Evolutionary conservation across 1,140 invertebrate genomes (phyloP).

Genomic region (Ericerus pela): DNA sequence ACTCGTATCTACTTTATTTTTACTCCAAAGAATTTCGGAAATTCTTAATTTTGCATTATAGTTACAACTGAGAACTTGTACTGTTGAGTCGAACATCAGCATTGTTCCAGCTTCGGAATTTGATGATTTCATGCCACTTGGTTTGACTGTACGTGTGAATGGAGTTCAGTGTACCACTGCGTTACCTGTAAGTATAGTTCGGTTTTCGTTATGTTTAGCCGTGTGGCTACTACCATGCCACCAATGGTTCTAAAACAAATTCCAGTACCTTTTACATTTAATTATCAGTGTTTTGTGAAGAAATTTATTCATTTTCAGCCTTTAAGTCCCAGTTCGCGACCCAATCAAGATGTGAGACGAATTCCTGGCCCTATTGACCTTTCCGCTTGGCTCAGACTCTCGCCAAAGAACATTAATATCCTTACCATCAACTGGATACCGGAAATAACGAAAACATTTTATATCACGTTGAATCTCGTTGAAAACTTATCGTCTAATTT

Average conservation of each 20-base stretch:
- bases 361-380: conserved; percentile 95
- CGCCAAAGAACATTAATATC: conserved; percentile 69
- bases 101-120: neutral
- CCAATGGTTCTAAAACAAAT: too few species aligned
- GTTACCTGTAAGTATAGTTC: conserved; percentile 14
- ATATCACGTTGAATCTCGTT: conserved; percentile 74
- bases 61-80: too few species aligned
- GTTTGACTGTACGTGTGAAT: neutral
- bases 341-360: conserved; percentile 88
- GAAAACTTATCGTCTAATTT: conserved; percentile 69
- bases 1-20: too few species aligned
- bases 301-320: conserved; percentile 52
- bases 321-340: conserved; percentile 94
- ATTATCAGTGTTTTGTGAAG: too few species aligned
- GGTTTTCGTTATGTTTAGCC: too few species aligned
- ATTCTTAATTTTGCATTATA: too few species aligned
- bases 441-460: conserved; percentile 71
- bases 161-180: neutral
- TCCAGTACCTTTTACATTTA: too few species aligned
- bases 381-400: conserved; percentile 75
- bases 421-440: conserved; percentile 74
- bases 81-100: too few species aligned
- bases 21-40: too few species aligned
- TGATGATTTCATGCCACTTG: conserved; percentile 14
- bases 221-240: too few species aligned